Conservation (phyloP, 2,113 vertebrate genomes). For the Cyprinodon tularosa region DNA sequence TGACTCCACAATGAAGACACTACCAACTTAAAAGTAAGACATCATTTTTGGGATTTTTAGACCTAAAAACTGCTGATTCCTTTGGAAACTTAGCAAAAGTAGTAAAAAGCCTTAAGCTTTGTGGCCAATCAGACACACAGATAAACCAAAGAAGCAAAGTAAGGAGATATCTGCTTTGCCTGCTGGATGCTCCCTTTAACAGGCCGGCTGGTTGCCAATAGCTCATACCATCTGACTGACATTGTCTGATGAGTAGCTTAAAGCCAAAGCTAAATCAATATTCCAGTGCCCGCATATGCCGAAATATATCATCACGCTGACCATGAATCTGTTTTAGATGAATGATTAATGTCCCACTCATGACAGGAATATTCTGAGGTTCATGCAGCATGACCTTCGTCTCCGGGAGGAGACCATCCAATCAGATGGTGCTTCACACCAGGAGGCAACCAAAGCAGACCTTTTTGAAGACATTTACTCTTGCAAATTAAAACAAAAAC, state of each 20-base stretch:
- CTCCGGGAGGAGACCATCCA: slow-evolving; percentile 15
- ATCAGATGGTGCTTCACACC: not conserved
- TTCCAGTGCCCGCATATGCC: slow-evolving; percentile 27
- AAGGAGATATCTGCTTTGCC: not conserved
- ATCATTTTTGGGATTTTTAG: no score
- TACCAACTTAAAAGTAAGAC: no score
- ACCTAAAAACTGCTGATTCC: not conserved
- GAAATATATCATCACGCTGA: slow-evolving; percentile 36
- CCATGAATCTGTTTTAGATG: slow-evolving; percentile 45
- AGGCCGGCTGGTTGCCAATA: slow-evolving; percentile 23
- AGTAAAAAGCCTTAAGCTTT: not conserved
- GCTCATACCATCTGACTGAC: slow-evolving; percentile 31
- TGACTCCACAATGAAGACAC: no score
- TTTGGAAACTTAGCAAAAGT: no score
- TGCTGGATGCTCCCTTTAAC: not conserved
- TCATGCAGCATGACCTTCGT: slow-evolving; percentile 13
- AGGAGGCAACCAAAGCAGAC: slow-evolving; percentile 22
- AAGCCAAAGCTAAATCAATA: slow-evolving; percentile 58
- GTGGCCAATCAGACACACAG: not conserved
- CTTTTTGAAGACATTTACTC: slow-evolving; percentile 26
- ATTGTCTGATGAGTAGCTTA: slow-evolving; percentile 36
- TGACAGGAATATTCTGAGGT: slow-evolving; percentile 17
- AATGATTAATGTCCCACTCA: slow-evolving; percentile 45
- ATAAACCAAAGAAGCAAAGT: not conserved
- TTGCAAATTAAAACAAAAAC: not conserved